phyloP scores from a whole-genome alignment of 2,797 vertebrate genomes.

The Acanthis flammea region DNA sequence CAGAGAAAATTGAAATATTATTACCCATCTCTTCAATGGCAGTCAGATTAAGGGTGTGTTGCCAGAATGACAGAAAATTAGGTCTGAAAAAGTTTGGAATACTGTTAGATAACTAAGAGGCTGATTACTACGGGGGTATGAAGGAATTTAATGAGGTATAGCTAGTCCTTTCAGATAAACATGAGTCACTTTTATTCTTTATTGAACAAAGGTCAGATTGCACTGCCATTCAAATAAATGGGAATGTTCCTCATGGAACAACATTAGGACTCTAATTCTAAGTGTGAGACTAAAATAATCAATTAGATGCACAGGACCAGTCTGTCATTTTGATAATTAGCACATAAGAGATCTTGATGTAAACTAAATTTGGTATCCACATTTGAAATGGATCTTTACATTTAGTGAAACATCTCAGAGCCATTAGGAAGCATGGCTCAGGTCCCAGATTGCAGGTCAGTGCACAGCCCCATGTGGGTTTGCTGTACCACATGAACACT shows the following conservation, averaged over 20 bases:
- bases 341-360: neutral
- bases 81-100: neutral
- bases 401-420: neutral
- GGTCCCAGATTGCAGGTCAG: neutral
- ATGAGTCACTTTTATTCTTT: neutral
- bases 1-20: neutral
- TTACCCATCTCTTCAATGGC: neutral
- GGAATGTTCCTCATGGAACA: neutral
- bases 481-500: neutral
- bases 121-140: neutral
- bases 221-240: neutral
- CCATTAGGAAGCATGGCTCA: accelerated
- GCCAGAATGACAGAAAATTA: neutral
- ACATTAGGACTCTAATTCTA: neutral
- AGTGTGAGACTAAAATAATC: neutral
- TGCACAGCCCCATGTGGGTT: neutral
- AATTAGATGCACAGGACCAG: neutral
- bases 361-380: neutral
- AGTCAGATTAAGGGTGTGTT: neutral
- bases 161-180: neutral
- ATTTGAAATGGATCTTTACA: neutral
- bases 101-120: neutral
- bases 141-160: neutral
- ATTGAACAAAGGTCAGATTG: neutral
- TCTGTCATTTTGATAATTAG: neutral